phyloP scores from a whole-genome alignment of 2,888 invertebrate species.

The Melanchra persicariae region DNA sequence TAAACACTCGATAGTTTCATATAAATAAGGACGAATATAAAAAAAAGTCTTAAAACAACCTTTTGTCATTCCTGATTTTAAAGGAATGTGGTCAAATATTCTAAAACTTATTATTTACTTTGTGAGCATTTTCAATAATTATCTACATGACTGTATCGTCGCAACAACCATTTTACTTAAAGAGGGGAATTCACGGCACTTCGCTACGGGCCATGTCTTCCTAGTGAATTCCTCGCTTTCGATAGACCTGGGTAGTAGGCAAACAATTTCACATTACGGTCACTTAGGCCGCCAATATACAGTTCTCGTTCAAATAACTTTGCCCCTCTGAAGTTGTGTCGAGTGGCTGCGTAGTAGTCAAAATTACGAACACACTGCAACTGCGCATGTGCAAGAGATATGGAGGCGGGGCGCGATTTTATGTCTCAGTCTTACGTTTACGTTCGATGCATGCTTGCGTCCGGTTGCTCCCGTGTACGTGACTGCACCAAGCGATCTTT shows the following conservation, averaged over 20 bases:
- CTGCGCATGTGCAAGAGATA: too few relatives aligned
- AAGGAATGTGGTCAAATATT: constrained; percentile 67
- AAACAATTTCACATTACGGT: not conserved
- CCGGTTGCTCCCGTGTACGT: too few relatives aligned
- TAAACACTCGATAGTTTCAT: constrained; percentile 23
- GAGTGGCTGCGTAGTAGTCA: too few relatives aligned
- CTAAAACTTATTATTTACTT: constrained; percentile 59
- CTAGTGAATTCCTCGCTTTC: not conserved
- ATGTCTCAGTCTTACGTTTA: too few relatives aligned
- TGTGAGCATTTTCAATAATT: constrained; percentile 68
- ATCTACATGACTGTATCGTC: constrained; percentile 51
- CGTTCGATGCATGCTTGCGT: too few relatives aligned
- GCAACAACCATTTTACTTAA: constrained; percentile 1
- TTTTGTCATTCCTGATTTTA: constrained; percentile 53
- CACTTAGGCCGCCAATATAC: not conserved
- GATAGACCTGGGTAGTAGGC: too few relatives aligned
- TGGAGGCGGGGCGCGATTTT: too few relatives aligned
- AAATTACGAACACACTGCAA: too few relatives aligned
- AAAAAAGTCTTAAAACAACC: constrained; percentile 58
- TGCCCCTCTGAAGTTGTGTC: too few relatives aligned
- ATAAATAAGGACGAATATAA: constrained; percentile 57
- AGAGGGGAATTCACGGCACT: not conserved
- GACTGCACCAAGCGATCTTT: too few relatives aligned
- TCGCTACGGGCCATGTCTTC: not conserved
- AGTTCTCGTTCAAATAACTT: too few relatives aligned